Percentiles rank a stretch among this genome's conserved stretches.
phyloP scores from a whole-genome alignment of 64 coral and sea anemone species.

The Montipora efflorescens region DNA sequence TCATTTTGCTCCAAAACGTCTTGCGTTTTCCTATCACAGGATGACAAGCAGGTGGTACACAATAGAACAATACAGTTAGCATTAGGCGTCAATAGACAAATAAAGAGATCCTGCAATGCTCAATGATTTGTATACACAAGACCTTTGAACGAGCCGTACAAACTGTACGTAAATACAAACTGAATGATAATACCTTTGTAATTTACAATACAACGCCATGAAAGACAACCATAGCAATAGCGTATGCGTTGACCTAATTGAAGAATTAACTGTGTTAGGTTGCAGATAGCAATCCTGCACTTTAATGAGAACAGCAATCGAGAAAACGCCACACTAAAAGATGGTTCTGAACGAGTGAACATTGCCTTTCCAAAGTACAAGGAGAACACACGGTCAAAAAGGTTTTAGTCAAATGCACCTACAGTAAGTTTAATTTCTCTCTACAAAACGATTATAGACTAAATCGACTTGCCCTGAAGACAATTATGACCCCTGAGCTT shows the following conservation, averaged over 20 bases:
- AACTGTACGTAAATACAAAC: background rate
- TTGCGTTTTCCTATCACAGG: too few relatives aligned
- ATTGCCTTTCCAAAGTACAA: slow-evolving; percentile 27
- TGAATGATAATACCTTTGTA: background rate
- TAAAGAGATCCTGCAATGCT: too few relatives aligned
- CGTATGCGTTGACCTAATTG: background rate
- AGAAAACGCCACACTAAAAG: background rate
- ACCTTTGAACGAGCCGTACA: background rate
- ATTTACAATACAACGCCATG: background rate
- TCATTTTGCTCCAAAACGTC: slow-evolving; percentile 41
- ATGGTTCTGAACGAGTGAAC: slow-evolving; percentile 1
- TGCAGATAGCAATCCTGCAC: background rate
- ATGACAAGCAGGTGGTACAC: too few relatives aligned
- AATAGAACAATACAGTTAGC: background rate
- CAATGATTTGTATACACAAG: too few relatives aligned
- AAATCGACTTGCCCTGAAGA: too few relatives aligned
- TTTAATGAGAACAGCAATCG: background rate
- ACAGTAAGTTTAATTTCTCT: background rate
- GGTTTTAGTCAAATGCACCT: slow-evolving; percentile 23
- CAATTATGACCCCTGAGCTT: background rate
- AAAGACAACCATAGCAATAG: background rate
- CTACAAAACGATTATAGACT: background rate
- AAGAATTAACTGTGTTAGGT: background rate
- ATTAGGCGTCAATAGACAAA: background rate
- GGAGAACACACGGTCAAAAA: slow-evolving; percentile 2